A percentile compares a stretch with the other conserved stretches of the same genome.
Evolutionary conservation across 1,140 invertebrate species (phyloP).

Genomic region (Drosophila melanogaster): Release_6_plus_ISO1_MT NT_033777.3:18096501-18097000

Average conservation of each 20-base stretch:
- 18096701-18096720: constrained; percentile 6
- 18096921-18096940: neutral
- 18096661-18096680: constrained; percentile 78
- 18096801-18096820: constrained; percentile 82
- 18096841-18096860: constrained; percentile 84
- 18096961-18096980: too few relatives aligned
- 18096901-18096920: constrained; percentile 85
- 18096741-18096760: neutral
- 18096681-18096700: constrained; percentile 10
- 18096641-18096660: constrained; percentile 83
- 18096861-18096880: constrained; percentile 85
- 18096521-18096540: constrained; percentile 4
- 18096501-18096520: constrained; percentile 29
- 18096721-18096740: constrained; percentile 3
- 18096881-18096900: constrained; percentile 86
- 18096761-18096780: constrained; percentile 21
- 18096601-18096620: constrained; percentile 60
- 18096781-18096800: constrained; percentile 63
- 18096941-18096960: too few relatives aligned
- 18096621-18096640: constrained; percentile 78
- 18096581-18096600: constrained; percentile 3
- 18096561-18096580: too few relatives aligned
- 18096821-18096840: constrained; percentile 85
- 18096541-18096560: too few relatives aligned
- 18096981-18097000: too few relatives aligned